Evolutionary conservation across 2,888 invertebrate genomes (phyloP), one percentile per base, ranked within the genome.

Genomic region (Scaeva pyrastri): DNA sequence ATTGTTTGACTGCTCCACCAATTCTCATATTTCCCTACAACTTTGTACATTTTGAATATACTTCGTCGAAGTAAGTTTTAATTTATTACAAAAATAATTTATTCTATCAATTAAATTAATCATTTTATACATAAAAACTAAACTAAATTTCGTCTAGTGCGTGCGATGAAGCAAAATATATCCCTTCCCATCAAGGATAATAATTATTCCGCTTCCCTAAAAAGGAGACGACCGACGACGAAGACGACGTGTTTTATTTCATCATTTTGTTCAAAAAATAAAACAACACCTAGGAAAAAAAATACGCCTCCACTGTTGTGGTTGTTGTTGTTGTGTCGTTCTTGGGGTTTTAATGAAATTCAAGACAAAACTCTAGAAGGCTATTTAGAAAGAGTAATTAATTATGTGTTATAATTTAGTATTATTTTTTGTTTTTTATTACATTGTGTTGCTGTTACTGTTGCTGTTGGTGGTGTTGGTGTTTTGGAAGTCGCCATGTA

Each of bases 371-470:
- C 64, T 70, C 31, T 50, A 48, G 26, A 26, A 45, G 45, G 36
- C 76, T 41, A 60, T 55, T 31, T 55, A 52, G 48, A 80, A 72
- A 45, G 21, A 72, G 72, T 68, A 80, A 80, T 85, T 85, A 85
- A 85, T 85, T 80, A 80, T 80, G 80, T 80, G 80, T 80, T 76
- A 70, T 85, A 76, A 80, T 85, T 76, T 52, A 85, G 66, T 50
- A 68, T 66, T 45, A 58, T 45, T 31, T 16, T 76, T 48, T 74
- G 43, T n/a, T 14, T 10, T 10, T 39, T 39, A 39, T 39, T 39
- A 1, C 2, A 11, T 10, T 11, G 3, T 11, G 39, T 39, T 39
- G 39, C n/a, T n/a, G n/a, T n/a, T n/a, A n/a, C n/a, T n/a, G n/a
- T n/a, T n/a, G n/a, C n/a, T 52, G 31, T 31, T 31, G 31, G 31